A percentile compares a stretch with the other conserved stretches of the same genome.
Conservation (phyloP, 2,113 vertebrate genomes). For the Rhinoderma darwinii region DNA sequence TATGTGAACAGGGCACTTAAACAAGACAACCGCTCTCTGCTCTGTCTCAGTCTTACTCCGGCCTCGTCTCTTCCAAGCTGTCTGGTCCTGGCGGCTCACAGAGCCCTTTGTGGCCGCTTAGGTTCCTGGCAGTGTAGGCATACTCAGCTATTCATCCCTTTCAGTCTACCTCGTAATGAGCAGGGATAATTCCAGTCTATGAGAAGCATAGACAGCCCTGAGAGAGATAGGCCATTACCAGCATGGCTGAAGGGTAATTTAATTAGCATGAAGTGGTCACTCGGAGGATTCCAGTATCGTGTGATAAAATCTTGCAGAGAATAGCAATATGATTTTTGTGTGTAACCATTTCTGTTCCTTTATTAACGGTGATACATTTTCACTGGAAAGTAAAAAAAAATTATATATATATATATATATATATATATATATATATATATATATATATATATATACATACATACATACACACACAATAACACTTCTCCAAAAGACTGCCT, state of each 20-base stretch:
- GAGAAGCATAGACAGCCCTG: constrained; percentile 31
- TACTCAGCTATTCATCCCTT: constrained; percentile 59
- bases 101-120: constrained; percentile 53
- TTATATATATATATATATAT: no score
- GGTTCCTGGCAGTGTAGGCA: constrained; percentile 44
- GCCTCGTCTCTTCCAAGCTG: constrained; percentile 46
- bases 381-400: no score
- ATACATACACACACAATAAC: no score
- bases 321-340: background rate
- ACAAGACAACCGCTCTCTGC: constrained; percentile 50
- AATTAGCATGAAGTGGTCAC: constrained; percentile 56
- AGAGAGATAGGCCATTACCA: constrained; percentile 17
- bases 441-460: no score
- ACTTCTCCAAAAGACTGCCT: no score
- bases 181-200: constrained; percentile 36
- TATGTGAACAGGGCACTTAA: constrained; percentile 52
- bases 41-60: constrained; percentile 43
- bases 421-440: no score
- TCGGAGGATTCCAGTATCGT: background rate
- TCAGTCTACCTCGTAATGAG: constrained; percentile 51
- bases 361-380: background rate
- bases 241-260: constrained; percentile 38
- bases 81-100: constrained; percentile 40
- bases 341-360: background rate
- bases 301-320: background rate